A percentile compares a stretch with the other conserved stretches of the same genome.
These are phyloP conservation scores for Chionomys nivalis DNA, from an alignment of 2,113 vertebrate genomes.

Conservation along the genomic window DNA sequence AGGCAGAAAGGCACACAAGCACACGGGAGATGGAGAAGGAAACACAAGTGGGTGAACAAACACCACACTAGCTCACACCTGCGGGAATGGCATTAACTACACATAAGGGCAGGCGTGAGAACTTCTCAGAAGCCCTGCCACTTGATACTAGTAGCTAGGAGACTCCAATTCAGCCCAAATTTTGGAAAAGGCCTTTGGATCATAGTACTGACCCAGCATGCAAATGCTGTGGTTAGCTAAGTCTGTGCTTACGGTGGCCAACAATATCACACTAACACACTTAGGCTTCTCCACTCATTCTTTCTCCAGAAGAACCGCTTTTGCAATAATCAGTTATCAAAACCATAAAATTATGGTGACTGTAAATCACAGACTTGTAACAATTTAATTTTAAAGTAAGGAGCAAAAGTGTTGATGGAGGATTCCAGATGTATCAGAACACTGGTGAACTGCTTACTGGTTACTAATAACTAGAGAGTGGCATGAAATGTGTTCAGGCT, in stretches of 20 bases:
- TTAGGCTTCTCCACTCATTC: background rate
- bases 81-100: background rate
- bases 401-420: background rate
- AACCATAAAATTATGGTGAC: background rate
- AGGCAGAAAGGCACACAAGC: background rate
- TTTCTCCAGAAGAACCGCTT: background rate
- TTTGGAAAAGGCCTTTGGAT: background rate
- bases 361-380: constrained; percentile 1
- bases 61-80: background rate
- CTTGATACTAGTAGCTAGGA: background rate
- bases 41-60: too few relatives aligned
- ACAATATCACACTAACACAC: background rate
- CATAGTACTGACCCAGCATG: background rate
- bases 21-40: accelerated
- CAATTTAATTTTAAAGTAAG: constrained; percentile 14
- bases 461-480: background rate
- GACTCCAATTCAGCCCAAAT: background rate
- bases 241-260: background rate
- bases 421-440: background rate
- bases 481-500: background rate
- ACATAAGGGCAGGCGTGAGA: background rate
- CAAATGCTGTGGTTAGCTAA: background rate
- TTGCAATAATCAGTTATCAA: constrained; percentile 4
- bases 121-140: background rate
- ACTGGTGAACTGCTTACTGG: background rate